These are phyloP conservation scores for Hedya salicella DNA, from an alignment of 2,888 invertebrate genomes.

Conservation along the genomic window DNA sequence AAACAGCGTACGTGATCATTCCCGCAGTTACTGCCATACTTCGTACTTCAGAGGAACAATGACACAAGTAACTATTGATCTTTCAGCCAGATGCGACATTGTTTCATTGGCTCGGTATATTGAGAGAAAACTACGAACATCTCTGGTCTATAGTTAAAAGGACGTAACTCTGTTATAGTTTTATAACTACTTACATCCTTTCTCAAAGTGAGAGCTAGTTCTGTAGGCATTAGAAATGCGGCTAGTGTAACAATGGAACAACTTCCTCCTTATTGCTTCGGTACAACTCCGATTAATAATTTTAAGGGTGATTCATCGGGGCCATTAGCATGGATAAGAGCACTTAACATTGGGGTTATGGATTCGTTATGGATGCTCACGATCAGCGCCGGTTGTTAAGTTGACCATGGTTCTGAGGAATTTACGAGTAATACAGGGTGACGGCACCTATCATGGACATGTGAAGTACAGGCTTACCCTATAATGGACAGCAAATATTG, in stretches of 20 bases:
- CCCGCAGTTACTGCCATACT: slow-evolving; percentile 10
- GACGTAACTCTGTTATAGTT: background rate
- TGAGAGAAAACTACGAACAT: background rate
- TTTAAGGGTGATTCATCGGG: slow-evolving; percentile 28
- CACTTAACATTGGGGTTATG: slow-evolving; percentile 18
- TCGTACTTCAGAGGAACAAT: background rate
- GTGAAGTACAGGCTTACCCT: too few species aligned
- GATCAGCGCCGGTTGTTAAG: background rate
- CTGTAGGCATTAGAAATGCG: slow-evolving; percentile 25
- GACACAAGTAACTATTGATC: background rate
- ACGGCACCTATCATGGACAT: too few species aligned
- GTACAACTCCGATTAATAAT: slow-evolving; percentile 31
- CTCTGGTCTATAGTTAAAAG: background rate
- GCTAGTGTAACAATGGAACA: slow-evolving; percentile 4
- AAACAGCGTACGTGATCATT: slow-evolving; percentile 18
- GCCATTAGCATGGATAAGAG: slow-evolving; percentile 28
- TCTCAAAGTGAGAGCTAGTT: background rate
- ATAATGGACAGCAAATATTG: too few species aligned
- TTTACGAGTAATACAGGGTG: too few species aligned
- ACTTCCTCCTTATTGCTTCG: slow-evolving; percentile 21
- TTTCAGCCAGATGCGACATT: background rate
- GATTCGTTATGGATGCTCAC: slow-evolving; percentile 20
- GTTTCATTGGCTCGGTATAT: background rate
- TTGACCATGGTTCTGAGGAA: too few species aligned
- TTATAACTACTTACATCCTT: slow-evolving; percentile 1